These are phyloP conservation scores for Pedetes capensis DNA, from an alignment of 2,113 vertebrate genomes.

Conservation along the genomic window DNA sequence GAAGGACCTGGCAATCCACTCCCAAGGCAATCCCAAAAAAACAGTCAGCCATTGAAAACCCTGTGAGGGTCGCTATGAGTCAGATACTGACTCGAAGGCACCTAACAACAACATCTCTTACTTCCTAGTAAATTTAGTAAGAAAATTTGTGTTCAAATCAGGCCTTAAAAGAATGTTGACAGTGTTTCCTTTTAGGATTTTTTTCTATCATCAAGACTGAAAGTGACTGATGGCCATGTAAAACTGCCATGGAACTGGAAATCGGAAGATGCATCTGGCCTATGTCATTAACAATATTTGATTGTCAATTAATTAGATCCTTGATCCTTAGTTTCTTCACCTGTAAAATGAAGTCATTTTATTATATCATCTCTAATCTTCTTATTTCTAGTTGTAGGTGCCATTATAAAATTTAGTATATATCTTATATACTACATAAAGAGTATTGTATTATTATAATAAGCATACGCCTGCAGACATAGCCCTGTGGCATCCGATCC, in stretches of 20 bases:
- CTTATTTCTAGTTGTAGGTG: neutral
- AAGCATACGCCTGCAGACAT: no score
- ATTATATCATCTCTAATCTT: neutral
- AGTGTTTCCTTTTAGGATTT: neutral
- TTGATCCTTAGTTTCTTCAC: neutral
- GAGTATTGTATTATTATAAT: neutral
- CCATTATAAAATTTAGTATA: neutral
- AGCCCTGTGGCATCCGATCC: no score
- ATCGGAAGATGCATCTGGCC: neutral
- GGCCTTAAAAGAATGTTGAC: neutral
- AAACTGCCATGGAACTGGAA: neutral
- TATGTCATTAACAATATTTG: neutral
- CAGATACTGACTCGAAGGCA: no score
- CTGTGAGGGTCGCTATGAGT: no score
- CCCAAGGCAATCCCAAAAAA: no score
- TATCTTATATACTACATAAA: neutral
- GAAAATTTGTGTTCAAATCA: constrained; percentile 12
- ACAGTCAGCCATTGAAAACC: no score
- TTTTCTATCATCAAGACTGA: neutral
- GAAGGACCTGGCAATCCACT: no score
- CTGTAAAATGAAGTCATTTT: neutral
- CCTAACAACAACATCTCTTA: no score
- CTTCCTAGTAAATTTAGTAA: neutral
- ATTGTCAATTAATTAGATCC: neutral
- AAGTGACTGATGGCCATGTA: neutral